phyloP scores from a whole-genome alignment of 2,888 invertebrate species.

The Agrotis segetum region DNA sequence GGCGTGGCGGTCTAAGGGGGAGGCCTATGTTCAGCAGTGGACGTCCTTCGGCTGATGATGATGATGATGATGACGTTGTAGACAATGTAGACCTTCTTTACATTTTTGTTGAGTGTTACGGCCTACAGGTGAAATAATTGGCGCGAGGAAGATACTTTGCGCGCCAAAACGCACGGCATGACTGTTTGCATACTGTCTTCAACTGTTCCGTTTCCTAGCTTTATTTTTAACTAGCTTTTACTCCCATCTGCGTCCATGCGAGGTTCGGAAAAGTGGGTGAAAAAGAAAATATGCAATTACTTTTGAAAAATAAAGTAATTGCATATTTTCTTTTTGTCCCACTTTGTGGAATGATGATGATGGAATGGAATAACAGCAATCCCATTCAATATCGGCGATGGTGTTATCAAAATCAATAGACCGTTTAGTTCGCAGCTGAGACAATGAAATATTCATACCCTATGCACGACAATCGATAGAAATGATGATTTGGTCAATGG shows the following conservation, averaged over 20 bases:
- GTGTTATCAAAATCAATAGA: neutral
- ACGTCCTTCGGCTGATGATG: no score
- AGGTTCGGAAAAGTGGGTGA: neutral
- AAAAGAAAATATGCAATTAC: neutral
- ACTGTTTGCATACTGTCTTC: slow-evolving; percentile 4
- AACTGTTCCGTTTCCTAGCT: slow-evolving; percentile 13
- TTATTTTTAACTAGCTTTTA: slow-evolving; percentile 1
- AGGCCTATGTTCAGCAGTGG: no score
- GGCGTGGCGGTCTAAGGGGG: no score
- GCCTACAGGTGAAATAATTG: slow-evolving; percentile 43
- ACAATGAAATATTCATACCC: slow-evolving; percentile 3
- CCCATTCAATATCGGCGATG: neutral
- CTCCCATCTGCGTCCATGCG: neutral
- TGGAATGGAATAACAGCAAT: neutral
- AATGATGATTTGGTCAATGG: neutral
- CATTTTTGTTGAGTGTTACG: neutral
- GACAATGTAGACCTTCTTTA: slow-evolving; percentile 9
- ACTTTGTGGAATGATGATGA: no score
- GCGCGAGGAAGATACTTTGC: slow-evolving; percentile 24
- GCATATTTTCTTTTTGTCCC: no score
- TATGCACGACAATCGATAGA: slow-evolving; percentile 7
- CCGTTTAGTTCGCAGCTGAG: no score
- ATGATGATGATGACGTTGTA: no score
- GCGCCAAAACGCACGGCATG: slow-evolving; percentile 39
- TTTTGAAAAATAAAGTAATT: no score